Percentiles rank a stretch among this genome's conserved stretches.
phyloP scores from a whole-genome alignment of 2,113 vertebrate genomes.

The Brienomyrus longianalis region DNA sequence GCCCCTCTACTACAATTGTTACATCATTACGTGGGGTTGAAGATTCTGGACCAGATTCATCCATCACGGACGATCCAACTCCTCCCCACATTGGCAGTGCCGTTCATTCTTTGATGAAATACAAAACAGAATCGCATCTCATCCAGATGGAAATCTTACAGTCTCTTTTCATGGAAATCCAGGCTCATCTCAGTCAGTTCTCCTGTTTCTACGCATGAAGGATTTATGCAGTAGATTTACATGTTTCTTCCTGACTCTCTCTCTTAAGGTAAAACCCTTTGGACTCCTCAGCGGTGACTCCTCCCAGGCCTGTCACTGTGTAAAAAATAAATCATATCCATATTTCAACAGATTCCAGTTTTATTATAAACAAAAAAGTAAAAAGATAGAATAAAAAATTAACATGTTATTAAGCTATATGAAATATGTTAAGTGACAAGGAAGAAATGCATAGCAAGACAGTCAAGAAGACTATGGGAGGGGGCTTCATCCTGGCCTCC shows the following conservation, averaged over 20 bases:
- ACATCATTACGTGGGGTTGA: slow-evolving; percentile 3
- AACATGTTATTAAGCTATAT: background rate
- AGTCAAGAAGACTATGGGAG: background rate
- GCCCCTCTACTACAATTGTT: background rate
- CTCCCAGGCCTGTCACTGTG: background rate
- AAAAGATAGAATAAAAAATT: background rate
- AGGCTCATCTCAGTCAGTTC: background rate
- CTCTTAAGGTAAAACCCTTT: background rate
- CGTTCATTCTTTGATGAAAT: background rate
- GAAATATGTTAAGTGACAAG: background rate
- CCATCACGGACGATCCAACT: background rate
- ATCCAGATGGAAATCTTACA: background rate
- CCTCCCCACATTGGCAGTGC: background rate
- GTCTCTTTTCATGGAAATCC: slow-evolving; percentile 8
- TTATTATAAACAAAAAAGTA: background rate
- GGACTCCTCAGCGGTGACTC: background rate
- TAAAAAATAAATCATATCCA: slow-evolving; percentile 3
- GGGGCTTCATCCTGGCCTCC: background rate
- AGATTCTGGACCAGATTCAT: background rate
- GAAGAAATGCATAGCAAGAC: background rate
- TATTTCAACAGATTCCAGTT: slow-evolving; percentile 11
- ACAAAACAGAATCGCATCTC: background rate
- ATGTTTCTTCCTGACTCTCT: slow-evolving; percentile 1
- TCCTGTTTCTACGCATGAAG: slow-evolving; percentile 5
- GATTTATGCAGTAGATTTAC: slow-evolving; percentile 17